phyloP scores from a whole-genome alignment of 92 coral and sea anemone species.

The Heliopora coerulea region DNA sequence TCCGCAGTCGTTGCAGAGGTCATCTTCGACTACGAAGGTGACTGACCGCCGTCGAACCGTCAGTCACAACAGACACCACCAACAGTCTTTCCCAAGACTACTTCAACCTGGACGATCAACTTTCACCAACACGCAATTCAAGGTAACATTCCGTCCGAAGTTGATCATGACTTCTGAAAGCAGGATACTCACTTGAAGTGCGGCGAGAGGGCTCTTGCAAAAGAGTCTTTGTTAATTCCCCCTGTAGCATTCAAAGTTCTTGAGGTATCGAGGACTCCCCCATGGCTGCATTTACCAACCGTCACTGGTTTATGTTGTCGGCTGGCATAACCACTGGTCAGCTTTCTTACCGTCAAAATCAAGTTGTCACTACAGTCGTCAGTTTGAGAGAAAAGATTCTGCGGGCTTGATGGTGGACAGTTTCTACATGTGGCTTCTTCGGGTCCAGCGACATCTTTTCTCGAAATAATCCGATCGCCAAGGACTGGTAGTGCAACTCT shows the following conservation, averaged over 20 bases:
- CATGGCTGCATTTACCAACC: constrained; percentile 63
- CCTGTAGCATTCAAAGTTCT: constrained; percentile 33
- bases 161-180: too few species aligned
- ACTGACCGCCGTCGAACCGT: too few species aligned
- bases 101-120: too few species aligned
- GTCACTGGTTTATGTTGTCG: constrained; percentile 59
- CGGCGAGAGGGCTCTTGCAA: neutral
- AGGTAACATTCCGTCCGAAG: too few species aligned
- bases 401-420: constrained; percentile 33
- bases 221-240: constrained; percentile 59
- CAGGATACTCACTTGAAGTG: constrained; percentile 21
- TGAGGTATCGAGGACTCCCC: constrained; percentile 49
- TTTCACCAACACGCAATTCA: too few species aligned
- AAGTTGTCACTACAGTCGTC: constrained; percentile 51
- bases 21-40: too few species aligned
- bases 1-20: too few species aligned
- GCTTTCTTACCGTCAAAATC: constrained; percentile 18
- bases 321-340: constrained; percentile 62
- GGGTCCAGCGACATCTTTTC: constrained; percentile 28
- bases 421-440: constrained; percentile 52
- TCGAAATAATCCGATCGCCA: constrained; percentile 23
- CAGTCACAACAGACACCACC: too few species aligned
- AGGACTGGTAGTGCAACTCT: constrained; percentile 31
- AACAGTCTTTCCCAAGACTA: too few species aligned
- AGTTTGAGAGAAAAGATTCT: neutral